Evolutionary conservation across 2,113 vertebrate species (phyloP).

Genomic region (Meriones unguiculatus): DNA sequence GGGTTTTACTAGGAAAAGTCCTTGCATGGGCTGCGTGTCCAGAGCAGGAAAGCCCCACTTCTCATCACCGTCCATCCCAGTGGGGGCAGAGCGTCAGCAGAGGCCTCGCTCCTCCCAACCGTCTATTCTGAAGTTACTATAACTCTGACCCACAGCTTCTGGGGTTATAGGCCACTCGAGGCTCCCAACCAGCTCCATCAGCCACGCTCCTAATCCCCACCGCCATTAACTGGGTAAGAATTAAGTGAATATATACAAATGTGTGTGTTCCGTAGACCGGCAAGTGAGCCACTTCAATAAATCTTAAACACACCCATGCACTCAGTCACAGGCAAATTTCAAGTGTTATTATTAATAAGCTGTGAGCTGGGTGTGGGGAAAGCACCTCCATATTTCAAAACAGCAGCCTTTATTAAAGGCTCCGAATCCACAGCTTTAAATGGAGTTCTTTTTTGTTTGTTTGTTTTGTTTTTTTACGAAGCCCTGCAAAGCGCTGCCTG

Average conservation of each 20-base stretch:
- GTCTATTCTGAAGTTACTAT: not conserved
- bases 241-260: not conserved
- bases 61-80: not conserved
- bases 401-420: not conserved
- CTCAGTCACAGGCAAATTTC: not conserved
- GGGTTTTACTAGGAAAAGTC: not conserved
- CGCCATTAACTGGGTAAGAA: not conserved
- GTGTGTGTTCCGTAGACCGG: not conserved
- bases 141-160: not conserved
- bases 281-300: not conserved
- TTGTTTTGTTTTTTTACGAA: not conserved
- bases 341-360: not conserved
- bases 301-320: rapidly evolving
- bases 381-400: not conserved
- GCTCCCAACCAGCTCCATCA: not conserved
- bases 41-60: not conserved
- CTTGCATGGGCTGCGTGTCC: not conserved
- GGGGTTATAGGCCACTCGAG: not conserved
- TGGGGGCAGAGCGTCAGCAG: not conserved
- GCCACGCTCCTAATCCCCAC: not conserved
- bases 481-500: not conserved
- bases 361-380: not conserved
- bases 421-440: not conserved
- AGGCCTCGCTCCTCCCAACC: not conserved
- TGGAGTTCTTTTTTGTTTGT: not conserved